A percentile compares a stretch with the other conserved stretches of the same genome.
Evolutionary conservation across 2,888 invertebrate species (phyloP).

Genomic region (Dynastes grantii): DNA sequence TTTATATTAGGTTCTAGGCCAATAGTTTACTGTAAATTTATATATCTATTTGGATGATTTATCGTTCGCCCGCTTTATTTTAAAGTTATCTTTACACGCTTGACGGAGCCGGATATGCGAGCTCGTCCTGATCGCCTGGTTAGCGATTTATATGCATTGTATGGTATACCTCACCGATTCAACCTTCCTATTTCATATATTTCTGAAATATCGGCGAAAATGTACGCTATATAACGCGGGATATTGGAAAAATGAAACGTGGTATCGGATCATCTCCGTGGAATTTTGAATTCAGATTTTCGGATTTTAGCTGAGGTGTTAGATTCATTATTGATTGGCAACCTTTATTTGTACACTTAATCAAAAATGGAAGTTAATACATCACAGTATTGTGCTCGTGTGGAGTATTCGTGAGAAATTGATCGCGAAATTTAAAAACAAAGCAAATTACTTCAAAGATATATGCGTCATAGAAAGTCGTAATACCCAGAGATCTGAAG

Average conservation of each 20-base stretch:
- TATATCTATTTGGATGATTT: conserved; percentile 68
- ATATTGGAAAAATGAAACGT: not conserved
- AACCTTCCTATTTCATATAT: not conserved
- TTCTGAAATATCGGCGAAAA: not conserved
- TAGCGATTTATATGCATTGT: conserved; percentile 22
- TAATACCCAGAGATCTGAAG: no score
- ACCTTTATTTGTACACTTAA: no score
- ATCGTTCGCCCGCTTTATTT: conserved; percentile 55
- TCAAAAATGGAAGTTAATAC: no score
- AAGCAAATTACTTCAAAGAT: no score
- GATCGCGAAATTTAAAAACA: no score
- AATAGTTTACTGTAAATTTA: conserved; percentile 67
- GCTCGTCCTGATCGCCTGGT: not conserved
- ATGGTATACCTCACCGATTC: not conserved
- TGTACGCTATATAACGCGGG: not conserved
- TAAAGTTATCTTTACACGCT: conserved; percentile 51
- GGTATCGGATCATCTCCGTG: not conserved
- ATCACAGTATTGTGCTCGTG: no score
- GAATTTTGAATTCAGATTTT: not conserved
- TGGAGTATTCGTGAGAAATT: no score
- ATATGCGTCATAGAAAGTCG: no score
- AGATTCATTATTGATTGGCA: no score
- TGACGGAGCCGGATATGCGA: not conserved
- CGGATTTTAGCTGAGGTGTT: no score
- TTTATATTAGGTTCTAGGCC: conserved; percentile 65